Base-by-base conservation (phyloP, 1,140 invertebrate species). In the Cydia pomonella region DNA sequence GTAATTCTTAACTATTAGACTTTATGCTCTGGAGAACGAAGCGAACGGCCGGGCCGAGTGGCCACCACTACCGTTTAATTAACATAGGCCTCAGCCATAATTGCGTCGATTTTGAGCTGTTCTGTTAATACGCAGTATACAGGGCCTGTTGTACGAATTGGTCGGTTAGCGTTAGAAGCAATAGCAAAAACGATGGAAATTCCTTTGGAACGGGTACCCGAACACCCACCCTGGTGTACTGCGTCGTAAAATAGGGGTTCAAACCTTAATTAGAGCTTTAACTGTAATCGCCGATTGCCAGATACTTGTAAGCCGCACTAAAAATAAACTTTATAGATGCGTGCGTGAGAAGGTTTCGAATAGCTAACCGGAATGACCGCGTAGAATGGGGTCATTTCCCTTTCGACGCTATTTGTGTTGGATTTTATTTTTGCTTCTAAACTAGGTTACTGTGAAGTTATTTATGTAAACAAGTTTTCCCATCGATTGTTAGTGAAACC, bases 321-420 rank as follows among this genome's bases (percentile, higher is more conserved):
- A 91, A 89, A 91, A 91, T 91, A 89, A 87, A 86, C 81, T 89
- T 88, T 86, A 86, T 86, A 77, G 85, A 85, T 83, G 79, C 83
- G 85, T 89, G 89, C 86, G 89, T 89, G 85, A 87, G 84, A 87
- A 85, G 76, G 83, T 81, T 86, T 82, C 80, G 73, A 86, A 86
- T 82, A 84, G 33, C 64, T 69, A 33, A 84, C 83, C 80, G 80
- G 77, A 84, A 82, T 80, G 81, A 79, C 41, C 72, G 72, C 76
- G 78, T 73, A 81, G 78, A 88, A 90, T 84, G 86, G 82, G 89
- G 89, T 87, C 88, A 84, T 91, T 90, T 87, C 87, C 89, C 88
- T 90, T 90, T 88, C 82, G 80, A 73, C 77, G 82, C 82, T 85
- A 84, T 89, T 88, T 83, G 85, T 85, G 84, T 82, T 79, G 73